phyloP scores from a whole-genome alignment of 2,888 invertebrate genomes.

The Cataglyphis albicans region DNA sequence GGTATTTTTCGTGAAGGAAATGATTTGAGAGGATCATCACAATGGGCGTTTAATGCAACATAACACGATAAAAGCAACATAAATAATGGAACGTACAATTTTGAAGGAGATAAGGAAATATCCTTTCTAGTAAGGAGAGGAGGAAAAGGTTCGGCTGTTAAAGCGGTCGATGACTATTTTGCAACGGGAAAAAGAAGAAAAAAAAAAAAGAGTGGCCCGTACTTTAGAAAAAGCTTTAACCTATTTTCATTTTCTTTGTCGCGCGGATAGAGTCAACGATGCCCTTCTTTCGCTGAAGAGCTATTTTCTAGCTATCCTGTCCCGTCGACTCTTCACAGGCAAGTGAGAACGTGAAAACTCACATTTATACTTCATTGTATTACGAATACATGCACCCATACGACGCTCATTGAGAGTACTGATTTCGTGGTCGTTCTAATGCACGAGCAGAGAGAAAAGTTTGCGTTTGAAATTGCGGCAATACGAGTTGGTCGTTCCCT shows the following conservation, averaged over 20 bases:
- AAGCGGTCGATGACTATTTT: constrained; percentile 8
- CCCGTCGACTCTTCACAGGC: constrained; percentile 19
- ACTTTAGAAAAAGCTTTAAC: constrained; percentile 35
- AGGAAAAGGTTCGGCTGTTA: not conserved
- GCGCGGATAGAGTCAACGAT: not conserved
- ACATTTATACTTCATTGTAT: constrained; percentile 26
- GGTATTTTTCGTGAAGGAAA: not conserved
- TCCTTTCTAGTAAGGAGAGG: not conserved
- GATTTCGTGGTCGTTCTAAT: constrained; percentile 54
- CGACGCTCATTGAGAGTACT: constrained; percentile 36
- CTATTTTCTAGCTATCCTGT: constrained; percentile 53
- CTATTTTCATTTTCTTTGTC: constrained; percentile 63
- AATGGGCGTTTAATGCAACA: not conserved
- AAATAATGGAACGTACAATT: constrained; percentile 22
- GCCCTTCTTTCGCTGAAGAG: constrained; percentile 24
- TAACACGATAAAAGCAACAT: constrained; percentile 7
- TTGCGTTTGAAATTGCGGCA: constrained; percentile 45
- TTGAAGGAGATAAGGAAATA: constrained; percentile 18
- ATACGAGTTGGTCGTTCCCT: constrained; percentile 36
- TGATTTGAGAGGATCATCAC: not conserved
- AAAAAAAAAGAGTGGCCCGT: too few relatives aligned
- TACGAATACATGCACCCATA: constrained; percentile 25
- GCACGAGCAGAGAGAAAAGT: constrained; percentile 40
- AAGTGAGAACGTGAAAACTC: constrained; percentile 33
- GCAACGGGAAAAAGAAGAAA: not conserved